These are phyloP conservation scores for Sturnus vulgaris DNA, from an alignment of 2,113 vertebrate species.

Conservation along the genomic window DNA sequence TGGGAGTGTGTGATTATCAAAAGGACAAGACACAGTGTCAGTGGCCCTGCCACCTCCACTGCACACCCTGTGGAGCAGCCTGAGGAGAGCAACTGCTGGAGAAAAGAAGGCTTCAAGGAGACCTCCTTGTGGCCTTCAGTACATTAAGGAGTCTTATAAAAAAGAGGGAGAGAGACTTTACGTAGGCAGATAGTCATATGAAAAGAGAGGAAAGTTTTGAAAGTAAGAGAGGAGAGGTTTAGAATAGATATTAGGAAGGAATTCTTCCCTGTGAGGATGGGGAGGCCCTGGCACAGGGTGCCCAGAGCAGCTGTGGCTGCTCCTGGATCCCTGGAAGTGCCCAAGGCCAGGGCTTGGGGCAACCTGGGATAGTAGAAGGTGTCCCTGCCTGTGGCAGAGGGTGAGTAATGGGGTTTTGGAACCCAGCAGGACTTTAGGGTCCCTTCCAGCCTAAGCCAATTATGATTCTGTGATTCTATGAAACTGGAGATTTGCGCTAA, in stretches of 20 bases:
- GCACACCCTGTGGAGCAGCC: not conserved
- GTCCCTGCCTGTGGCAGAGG: not conserved
- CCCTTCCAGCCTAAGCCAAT: not conserved
- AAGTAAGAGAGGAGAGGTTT: not conserved
- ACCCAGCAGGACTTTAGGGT: not conserved
- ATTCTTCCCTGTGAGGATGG: not conserved
- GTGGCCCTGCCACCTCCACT: not conserved
- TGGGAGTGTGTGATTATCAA: fast-evolving
- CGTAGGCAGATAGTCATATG: not conserved
- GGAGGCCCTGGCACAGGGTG: not conserved
- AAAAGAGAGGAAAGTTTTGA: not conserved
- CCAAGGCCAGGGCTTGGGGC: not conserved
- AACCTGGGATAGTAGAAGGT: not conserved
- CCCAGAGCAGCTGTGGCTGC: not conserved
- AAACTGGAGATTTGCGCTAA: not conserved
- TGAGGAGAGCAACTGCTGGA: not conserved
- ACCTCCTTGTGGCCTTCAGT: not conserved
- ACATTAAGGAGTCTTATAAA: not conserved
- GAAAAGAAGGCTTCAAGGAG: not conserved
- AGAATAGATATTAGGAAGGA: not conserved
- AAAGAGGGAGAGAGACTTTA: not conserved
- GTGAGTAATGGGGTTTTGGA: not conserved
- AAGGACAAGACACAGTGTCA: not conserved
- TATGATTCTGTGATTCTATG: not conserved
- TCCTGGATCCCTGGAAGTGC: not conserved